A percentile compares a stretch with the other conserved stretches of the same genome.
Evolutionary conservation across 2,113 vertebrate species (phyloP).

Genomic region (Hippocampus guttulatus): DNA sequence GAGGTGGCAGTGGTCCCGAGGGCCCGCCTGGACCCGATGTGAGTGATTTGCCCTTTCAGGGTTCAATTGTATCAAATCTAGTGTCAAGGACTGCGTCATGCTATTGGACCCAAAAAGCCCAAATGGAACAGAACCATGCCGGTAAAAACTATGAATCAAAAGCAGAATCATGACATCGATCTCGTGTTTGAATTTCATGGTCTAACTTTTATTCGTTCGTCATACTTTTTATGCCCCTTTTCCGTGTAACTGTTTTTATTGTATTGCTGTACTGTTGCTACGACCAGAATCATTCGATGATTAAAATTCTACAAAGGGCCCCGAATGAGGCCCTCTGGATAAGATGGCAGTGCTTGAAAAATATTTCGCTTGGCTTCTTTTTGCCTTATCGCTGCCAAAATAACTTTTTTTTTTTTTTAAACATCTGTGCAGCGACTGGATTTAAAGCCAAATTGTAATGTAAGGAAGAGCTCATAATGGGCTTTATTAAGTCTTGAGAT

Average conservation of each 20-base stretch:
- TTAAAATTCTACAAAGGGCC: neutral
- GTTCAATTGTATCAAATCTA: neutral
- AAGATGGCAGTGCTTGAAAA: neutral
- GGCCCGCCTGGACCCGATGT: constrained; percentile 76
- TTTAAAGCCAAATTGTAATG: neutral
- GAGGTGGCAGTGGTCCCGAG: constrained; percentile 71
- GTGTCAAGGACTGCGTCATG: no score
- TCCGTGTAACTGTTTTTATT: neutral
- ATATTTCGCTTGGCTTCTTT: neutral
- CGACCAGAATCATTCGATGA: neutral
- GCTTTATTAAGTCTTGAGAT: no score
- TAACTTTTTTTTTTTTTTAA: neutral
- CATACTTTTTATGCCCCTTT: neutral
- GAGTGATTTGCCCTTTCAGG: constrained; percentile 46
- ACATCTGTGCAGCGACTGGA: neutral
- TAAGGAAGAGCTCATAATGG: neutral
- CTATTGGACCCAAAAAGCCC: no score
- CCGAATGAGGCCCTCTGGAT: neutral
- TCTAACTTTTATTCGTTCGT: neutral
- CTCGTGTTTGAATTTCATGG: neutral
- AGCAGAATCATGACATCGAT: no score
- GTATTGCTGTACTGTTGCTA: neutral
- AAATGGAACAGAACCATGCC: no score
- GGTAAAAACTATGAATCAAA: no score
- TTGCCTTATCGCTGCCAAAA: neutral